Conservation (phyloP, 2,888 invertebrate genomes). For the Achlya flavicornis region DNA sequence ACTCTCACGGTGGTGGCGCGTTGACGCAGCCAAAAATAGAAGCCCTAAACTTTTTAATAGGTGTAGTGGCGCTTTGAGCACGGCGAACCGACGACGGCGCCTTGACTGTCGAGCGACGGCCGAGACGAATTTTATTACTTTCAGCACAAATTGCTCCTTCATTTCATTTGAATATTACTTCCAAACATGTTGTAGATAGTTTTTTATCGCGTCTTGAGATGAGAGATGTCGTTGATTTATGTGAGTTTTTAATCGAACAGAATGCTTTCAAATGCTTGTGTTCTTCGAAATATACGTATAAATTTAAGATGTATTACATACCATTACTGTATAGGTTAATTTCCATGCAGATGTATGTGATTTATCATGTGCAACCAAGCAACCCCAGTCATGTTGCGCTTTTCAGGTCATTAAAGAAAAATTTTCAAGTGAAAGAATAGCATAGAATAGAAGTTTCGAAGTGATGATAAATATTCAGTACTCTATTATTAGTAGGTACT, state of each 20-base stretch:
- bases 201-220: slow-evolving; percentile 23
- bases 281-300: background rate
- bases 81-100: slow-evolving; percentile 54
- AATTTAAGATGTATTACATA: background rate
- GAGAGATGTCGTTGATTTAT: slow-evolving; percentile 23
- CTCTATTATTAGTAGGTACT: too few species aligned
- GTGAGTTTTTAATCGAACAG: slow-evolving; percentile 4
- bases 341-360: too few species aligned
- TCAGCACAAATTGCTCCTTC: slow-evolving; percentile 72
- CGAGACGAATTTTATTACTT: slow-evolving; percentile 74
- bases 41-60: slow-evolving; percentile 77
- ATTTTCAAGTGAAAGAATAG: too few species aligned
- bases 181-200: slow-evolving; percentile 37
- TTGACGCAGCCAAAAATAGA: slow-evolving; percentile 74
- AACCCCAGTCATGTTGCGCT: too few species aligned
- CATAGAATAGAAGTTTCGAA: too few species aligned
- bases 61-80: slow-evolving; percentile 53
- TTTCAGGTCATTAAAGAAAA: too few species aligned
- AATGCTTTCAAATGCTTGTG: background rate
- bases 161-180: slow-evolving; percentile 62
- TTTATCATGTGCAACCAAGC: too few species aligned
- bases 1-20: slow-evolving; percentile 47
- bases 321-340: background rate
- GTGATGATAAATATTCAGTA: too few species aligned
- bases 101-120: slow-evolving; percentile 53